Evolutionary conservation across 2,888 invertebrate genomes (phyloP), one percentile per base, ranked within the genome.

Genomic region (Ochropleura plecta): DNA sequence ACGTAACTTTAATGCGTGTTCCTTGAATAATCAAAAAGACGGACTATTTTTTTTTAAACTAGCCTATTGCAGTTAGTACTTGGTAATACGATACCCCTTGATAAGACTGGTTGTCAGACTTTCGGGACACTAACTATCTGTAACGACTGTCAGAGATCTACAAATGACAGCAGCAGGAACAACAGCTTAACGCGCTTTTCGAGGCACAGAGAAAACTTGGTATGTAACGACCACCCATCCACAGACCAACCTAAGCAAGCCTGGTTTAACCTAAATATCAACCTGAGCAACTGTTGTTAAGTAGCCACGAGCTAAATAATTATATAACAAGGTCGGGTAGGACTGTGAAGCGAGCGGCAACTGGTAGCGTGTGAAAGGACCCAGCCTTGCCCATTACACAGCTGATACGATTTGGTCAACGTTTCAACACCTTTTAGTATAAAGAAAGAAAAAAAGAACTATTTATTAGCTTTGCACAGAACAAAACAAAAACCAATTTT

Each of bases 351-450:
- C 69, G 62, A 82, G 51, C 55, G 57, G 51, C 46, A 48, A 30
- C 55, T 1, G 59, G 16, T 16, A 14, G 62, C 42, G 14, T 48
- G 82, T 82, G 82, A 82, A 82, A 83, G 82, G 83, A 79, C 76
- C 79, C 40, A 73, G 73, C 69, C 78, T 78, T 82, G 82, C 20
- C n/a, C 18, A 65, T 30, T 30, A 62, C 2, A 59, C 48, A 66
- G 48, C 59, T 77, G 63, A 77, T 73, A 82, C n/a, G 30, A n/a
- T 64, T 82, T 76, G 72, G 83, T 81, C 73, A 82, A 77, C n/a
- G 73, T 81, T 65, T 68, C 40, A 16, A 82, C 64, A 53, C 53
- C 64, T 74, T 57, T 57, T 14, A 48, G 49, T 55, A 53, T 14
- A 46, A 30, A 3, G 42, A 10, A 53, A 66, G 30, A 30, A 30